phyloP scores from a whole-genome alignment of 2,113 vertebrate species.

The Grammomys dolichurus region DNA sequence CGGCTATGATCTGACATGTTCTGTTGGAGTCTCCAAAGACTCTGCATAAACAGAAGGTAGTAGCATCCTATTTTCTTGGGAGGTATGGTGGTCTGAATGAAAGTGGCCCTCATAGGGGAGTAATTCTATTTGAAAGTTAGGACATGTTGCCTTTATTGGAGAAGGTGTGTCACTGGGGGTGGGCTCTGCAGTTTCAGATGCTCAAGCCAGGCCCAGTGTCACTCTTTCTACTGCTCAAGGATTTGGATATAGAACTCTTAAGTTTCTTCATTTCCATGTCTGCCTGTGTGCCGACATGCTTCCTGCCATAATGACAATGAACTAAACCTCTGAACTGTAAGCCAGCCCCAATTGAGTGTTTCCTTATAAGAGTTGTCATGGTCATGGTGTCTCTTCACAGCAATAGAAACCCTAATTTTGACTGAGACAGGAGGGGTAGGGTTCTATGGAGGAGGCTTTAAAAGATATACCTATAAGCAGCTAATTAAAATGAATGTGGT shows the following conservation, averaged over 20 bases:
- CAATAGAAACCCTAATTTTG: neutral
- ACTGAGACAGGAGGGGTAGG: neutral
- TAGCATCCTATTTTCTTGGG: neutral
- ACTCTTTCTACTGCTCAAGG: neutral
- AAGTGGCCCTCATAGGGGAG: neutral
- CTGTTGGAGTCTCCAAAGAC: neutral
- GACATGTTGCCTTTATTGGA: neutral
- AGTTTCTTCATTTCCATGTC: neutral
- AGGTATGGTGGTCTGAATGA: neutral
- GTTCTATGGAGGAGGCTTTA: neutral
- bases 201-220: neutral
- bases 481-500: neutral
- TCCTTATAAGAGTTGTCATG: neutral
- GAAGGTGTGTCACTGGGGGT: neutral
- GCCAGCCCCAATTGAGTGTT: neutral
- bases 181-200: neutral
- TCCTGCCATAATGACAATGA: neutral
- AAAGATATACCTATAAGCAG: neutral
- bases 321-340: neutral
- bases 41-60: neutral
- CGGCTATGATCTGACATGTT: neutral
- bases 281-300: neutral
- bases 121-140: neutral
- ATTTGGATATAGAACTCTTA: neutral
- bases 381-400: neutral